Percentiles rank a stretch among this genome's conserved stretches.
phyloP scores from a whole-genome alignment of 2,113 vertebrate genomes.

The Actenoides hombroni region DNA sequence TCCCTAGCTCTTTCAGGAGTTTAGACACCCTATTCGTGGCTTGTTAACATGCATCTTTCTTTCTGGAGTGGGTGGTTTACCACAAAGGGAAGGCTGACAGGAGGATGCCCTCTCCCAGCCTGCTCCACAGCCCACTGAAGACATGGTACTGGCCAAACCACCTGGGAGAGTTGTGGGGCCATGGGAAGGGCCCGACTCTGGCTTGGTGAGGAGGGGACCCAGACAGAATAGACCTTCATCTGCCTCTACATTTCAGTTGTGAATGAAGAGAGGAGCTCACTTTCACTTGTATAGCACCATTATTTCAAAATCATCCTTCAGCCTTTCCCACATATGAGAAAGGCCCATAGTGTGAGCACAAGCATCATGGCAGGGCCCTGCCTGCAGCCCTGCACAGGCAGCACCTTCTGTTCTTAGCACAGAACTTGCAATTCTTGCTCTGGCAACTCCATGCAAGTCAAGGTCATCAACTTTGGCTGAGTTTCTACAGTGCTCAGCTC shows the following conservation, averaged over 20 bases:
- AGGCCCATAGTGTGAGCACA: not conserved
- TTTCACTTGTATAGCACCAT: not conserved
- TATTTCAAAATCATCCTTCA: not conserved
- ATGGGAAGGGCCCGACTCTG: not conserved
- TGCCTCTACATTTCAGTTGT: not conserved
- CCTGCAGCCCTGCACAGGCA: not conserved
- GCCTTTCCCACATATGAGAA: not conserved
- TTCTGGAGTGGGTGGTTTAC: not conserved
- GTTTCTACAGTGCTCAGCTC: not conserved
- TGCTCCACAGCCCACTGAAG: not conserved
- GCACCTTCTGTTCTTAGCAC: not conserved
- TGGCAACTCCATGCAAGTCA: not conserved
- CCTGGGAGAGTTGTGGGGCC: fast-evolving
- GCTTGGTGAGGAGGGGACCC: too few species aligned
- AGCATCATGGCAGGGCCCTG: too few species aligned
- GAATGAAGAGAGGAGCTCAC: not conserved
- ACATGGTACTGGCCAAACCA: not conserved
- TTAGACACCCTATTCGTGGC: too few species aligned
- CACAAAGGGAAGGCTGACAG: fast-evolving
- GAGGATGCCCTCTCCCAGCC: not conserved
- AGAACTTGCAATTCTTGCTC: not conserved
- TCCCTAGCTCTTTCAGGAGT: too few species aligned
- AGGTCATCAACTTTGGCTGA: not conserved
- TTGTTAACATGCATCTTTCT: too few species aligned
- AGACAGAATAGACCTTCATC: not conserved